Conservation (phyloP, 2,113 vertebrate genomes). For the Eubucco bourcierii region DNA sequence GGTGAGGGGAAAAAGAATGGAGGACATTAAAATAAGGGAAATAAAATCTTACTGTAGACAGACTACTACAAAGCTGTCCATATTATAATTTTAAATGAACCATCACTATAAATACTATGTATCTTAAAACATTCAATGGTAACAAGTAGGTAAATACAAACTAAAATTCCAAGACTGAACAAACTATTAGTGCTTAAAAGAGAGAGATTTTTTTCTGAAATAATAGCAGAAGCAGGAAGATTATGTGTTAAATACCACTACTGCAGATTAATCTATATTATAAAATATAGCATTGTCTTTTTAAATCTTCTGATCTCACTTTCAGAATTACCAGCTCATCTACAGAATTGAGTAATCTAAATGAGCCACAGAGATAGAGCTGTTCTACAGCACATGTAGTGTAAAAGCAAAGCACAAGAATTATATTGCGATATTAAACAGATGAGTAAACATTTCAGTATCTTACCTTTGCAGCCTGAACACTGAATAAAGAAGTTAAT, state of each 20-base stretch:
- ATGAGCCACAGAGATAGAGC: neutral
- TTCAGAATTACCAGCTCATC: neutral
- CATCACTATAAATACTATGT: neutral
- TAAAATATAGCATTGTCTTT: neutral
- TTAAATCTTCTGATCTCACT: neutral
- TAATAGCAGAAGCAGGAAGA: neutral
- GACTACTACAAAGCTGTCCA: neutral
- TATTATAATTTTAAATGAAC: neutral
- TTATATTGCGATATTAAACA: neutral
- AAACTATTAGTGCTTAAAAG: neutral
- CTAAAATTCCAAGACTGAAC: neutral
- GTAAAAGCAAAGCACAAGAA: neutral
- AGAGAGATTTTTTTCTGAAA: neutral
- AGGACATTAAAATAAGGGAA: neutral
- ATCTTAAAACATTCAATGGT: neutral
- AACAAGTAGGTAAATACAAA: neutral
- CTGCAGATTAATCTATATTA: neutral
- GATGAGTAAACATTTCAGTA: neutral
- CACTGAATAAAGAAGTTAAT: slow-evolving; percentile 99
- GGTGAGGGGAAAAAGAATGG: neutral
- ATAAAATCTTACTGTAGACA: neutral
- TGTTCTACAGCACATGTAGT: neutral
- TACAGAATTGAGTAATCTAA: neutral
- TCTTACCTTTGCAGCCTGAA: slow-evolving; percentile 97
- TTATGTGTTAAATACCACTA: neutral